Percentiles rank a stretch among this genome's conserved stretches.
Conservation (phyloP, 2,113 vertebrate genomes). For the Heterotilapia buettikoferi region DNA sequence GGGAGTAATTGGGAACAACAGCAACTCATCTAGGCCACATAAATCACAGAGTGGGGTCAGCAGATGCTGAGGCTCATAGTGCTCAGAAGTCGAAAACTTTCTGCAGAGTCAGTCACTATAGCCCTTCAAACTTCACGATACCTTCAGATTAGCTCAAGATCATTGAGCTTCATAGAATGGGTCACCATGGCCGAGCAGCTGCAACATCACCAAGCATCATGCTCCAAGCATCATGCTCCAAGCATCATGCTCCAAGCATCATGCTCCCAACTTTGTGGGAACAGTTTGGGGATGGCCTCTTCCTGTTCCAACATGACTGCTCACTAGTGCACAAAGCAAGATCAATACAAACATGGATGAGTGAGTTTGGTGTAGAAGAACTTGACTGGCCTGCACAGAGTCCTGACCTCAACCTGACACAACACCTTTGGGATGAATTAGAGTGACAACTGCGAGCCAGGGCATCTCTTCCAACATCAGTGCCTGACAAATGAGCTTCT, state of each 20-base stretch:
- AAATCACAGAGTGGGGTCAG: background rate
- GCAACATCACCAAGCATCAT: background rate
- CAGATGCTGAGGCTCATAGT: background rate
- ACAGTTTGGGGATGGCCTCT: background rate
- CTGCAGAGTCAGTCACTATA: background rate
- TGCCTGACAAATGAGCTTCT: background rate
- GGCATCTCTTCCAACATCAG: background rate
- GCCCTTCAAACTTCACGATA: background rate
- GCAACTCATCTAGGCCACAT: background rate
- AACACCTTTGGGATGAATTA: background rate
- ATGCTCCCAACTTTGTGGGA: background rate
- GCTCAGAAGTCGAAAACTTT: background rate
- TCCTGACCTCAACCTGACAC: background rate
- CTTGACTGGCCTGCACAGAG: background rate
- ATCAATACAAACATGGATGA: background rate
- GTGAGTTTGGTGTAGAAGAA: background rate
- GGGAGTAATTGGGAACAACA: background rate
- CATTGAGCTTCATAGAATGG: background rate
- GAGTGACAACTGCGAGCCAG: background rate
- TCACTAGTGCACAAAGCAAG: background rate
- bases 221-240: no score
- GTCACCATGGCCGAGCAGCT: background rate
- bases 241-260: background rate
- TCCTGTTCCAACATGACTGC: background rate
- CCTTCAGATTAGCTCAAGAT: background rate